phyloP scores from a whole-genome alignment of 2,888 invertebrate genomes.

The Subacronicta megacephala region DNA sequence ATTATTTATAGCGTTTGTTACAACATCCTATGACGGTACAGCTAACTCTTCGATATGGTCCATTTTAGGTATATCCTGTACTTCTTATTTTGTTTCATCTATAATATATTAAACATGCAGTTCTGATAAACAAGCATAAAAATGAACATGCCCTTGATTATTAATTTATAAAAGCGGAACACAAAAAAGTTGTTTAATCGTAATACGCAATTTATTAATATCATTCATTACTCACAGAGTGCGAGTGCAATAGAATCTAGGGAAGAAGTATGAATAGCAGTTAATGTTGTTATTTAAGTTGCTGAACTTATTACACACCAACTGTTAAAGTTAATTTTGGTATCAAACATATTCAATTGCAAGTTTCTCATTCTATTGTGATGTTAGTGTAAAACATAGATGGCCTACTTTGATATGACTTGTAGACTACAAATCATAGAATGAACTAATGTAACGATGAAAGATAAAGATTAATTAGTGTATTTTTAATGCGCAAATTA shows the following conservation, averaged over 20 bases:
- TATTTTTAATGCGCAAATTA: conserved; percentile 6
- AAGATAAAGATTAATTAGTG: conserved; percentile 17
- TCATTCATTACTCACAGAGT: too few relatives aligned
- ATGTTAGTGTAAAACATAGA: conserved; percentile 31
- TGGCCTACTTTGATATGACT: conserved; percentile 34
- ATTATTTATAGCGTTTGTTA: too few relatives aligned
- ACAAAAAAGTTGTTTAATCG: too few relatives aligned
- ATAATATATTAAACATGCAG: too few relatives aligned
- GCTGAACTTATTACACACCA: not conserved
- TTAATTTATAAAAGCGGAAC: too few relatives aligned
- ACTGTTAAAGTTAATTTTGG: conserved; percentile 15
- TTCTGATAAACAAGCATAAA: too few relatives aligned
- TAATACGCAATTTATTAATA: not conserved
- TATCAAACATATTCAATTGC: conserved; percentile 27
- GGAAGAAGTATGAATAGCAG: too few relatives aligned
- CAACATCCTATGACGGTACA: too few relatives aligned
- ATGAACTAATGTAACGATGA: conserved; percentile 26
- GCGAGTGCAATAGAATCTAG: not conserved
- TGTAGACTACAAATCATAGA: conserved; percentile 19
- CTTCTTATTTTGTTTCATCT: too few relatives aligned
- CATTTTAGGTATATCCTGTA: too few relatives aligned
- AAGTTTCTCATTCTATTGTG: conserved; percentile 37
- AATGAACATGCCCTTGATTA: too few relatives aligned
- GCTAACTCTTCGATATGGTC: too few relatives aligned
- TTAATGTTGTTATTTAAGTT: not conserved